Evolutionary conservation across 2,797 vertebrate species (phyloP).

Genomic region (Karalla daura): DNA sequence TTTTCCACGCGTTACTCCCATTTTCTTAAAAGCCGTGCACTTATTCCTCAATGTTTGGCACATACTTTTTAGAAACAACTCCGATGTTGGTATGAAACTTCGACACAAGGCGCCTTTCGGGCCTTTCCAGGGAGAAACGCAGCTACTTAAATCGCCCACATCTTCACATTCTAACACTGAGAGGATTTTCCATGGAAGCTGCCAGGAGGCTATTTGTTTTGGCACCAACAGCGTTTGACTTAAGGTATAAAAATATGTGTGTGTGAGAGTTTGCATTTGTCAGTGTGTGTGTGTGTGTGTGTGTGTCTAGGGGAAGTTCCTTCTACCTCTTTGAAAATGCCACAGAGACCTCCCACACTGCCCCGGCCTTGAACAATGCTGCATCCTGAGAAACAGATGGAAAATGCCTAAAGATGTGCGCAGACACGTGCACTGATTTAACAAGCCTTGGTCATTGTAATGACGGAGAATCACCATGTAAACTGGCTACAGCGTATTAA

Average conservation of each 20-base stretch:
- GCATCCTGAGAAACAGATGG: conserved; percentile 41
- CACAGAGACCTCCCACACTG: conserved; percentile 75
- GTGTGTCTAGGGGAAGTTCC: conserved; percentile 37
- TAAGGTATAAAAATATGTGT: conserved; percentile 57
- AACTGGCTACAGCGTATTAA: neutral
- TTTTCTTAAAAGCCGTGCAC: conserved; percentile 31
- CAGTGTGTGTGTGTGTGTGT: conserved; percentile 39
- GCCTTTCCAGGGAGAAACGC: conserved; percentile 45
- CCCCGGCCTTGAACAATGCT: conserved; percentile 47
- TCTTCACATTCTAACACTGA: conserved; percentile 54
- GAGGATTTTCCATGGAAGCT: conserved; percentile 64
- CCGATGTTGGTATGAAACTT: conserved; percentile 41
- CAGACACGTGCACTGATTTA: conserved; percentile 1
- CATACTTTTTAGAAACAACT: conserved; percentile 28
- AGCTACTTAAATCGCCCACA: conserved; percentile 54
- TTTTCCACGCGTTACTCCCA: conserved; percentile 1
- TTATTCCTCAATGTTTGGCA: conserved; percentile 11
- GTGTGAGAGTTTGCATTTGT: conserved; percentile 35
- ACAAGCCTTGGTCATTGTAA: neutral
- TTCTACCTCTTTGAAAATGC: conserved; percentile 55
- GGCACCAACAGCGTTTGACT: conserved; percentile 64
- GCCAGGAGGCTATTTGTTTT: conserved; percentile 78
- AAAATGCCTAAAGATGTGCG: conserved; percentile 15
- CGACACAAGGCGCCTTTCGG: conserved; percentile 39
- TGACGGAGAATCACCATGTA: neutral